Conservation (phyloP, 2,888 invertebrate species). For the Spodoptera exigua region DNA sequence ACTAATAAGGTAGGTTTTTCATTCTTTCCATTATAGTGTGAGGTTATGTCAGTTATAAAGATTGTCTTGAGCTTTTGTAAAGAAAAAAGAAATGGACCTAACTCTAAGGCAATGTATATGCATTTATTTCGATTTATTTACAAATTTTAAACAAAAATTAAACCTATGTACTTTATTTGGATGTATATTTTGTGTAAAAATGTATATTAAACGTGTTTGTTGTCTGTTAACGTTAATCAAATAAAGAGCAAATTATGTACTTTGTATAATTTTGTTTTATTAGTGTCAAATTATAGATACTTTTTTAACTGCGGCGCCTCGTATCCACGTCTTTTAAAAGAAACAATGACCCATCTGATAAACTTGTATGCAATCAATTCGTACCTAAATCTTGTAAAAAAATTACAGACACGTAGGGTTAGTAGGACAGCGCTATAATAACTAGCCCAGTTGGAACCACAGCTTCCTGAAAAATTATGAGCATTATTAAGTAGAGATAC, state of each 20-base stretch:
- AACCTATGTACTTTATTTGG: slow-evolving; percentile 16
- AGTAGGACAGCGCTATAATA: slow-evolving; percentile 62
- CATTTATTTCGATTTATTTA: slow-evolving; percentile 43
- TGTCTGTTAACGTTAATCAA: slow-evolving; percentile 50
- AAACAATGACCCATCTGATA: too few species aligned
- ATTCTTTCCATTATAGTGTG: background rate
- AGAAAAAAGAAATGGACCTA: slow-evolving; percentile 4
- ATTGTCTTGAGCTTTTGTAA: slow-evolving; percentile 1
- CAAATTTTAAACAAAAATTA: slow-evolving; percentile 30
- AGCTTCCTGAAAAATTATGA: slow-evolving; percentile 57
- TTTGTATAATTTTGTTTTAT: slow-evolving; percentile 32
- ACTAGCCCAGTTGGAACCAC: slow-evolving; percentile 60
- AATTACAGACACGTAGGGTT: slow-evolving; percentile 66
- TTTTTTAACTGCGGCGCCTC: background rate
- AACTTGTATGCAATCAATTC: too few species aligned
- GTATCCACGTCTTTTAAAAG: too few species aligned
- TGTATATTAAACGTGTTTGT: slow-evolving; percentile 41
- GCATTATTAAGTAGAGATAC: slow-evolving; percentile 2
- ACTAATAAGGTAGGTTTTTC: background rate
- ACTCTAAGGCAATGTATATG: slow-evolving; percentile 25
- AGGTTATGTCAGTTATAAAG: background rate
- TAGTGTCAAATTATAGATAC: background rate
- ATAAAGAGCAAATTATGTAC: slow-evolving; percentile 41
- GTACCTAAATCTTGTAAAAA: too few species aligned
- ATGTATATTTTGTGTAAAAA: slow-evolving; percentile 40